Evolutionary conservation across 1,140 invertebrate species (phyloP).

Genomic region (Diachasma alloeum): DNA sequence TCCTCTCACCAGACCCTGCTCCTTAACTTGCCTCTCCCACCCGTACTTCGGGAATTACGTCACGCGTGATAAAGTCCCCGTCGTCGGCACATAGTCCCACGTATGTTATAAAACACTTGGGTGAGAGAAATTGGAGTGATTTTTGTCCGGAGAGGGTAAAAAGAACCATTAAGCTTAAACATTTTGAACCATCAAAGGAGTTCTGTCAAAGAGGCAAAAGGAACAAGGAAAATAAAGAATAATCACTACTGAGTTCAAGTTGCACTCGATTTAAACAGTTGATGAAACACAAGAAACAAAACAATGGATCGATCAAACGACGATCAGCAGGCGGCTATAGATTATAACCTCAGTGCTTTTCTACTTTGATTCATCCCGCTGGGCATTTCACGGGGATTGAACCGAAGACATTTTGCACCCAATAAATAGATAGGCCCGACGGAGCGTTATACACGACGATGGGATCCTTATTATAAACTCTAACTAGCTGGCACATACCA

Average conservation of each 20-base stretch:
- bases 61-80: slow-evolving; percentile 48
- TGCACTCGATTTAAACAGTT: slow-evolving; percentile 49
- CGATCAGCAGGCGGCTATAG: background rate
- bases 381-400: slow-evolving; percentile 64
- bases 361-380: background rate
- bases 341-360: background rate
- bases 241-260: background rate
- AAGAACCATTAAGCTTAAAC: background rate
- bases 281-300: slow-evolving; percentile 5
- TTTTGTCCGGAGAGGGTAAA: background rate
- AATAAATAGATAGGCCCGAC: slow-evolving; percentile 64
- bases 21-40: slow-evolving; percentile 17
- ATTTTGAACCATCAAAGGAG: background rate
- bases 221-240: background rate
- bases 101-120: slow-evolving; percentile 8
- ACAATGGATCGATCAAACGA: background rate
- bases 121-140: background rate
- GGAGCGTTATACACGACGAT: slow-evolving; percentile 54
- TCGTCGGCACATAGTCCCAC: slow-evolving; percentile 20
- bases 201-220: background rate
- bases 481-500: slow-evolving; percentile 55
- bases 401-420: slow-evolving; percentile 65
- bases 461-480: slow-evolving; percentile 67
- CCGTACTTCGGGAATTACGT: slow-evolving; percentile 45
- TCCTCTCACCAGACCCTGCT: slow-evolving; percentile 13